A percentile compares a stretch with the other conserved stretches of the same genome.
phyloP scores from a whole-genome alignment of 2,888 invertebrate species.

The Toxonevra muliebris region DNA sequence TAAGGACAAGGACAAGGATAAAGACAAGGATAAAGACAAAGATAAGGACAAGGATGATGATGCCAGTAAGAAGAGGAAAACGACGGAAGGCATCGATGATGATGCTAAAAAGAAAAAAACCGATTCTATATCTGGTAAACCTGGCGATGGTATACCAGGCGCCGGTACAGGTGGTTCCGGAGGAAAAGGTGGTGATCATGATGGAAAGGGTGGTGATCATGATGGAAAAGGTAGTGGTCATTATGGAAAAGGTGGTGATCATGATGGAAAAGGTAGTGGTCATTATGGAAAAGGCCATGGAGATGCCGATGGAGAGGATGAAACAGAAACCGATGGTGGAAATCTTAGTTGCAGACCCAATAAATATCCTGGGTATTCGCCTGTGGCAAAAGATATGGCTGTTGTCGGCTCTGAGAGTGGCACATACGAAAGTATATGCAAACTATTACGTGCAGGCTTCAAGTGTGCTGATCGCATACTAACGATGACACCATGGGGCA shows the following conservation, averaged over 20 bases:
- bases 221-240: background rate
- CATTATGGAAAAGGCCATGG: background rate
- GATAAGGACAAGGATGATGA: slow-evolving; percentile 17
- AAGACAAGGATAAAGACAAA: slow-evolving; percentile 26
- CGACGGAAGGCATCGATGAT: slow-evolving; percentile 12
- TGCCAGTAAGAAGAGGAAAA: slow-evolving; percentile 11
- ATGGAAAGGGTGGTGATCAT: background rate
- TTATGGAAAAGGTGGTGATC: background rate
- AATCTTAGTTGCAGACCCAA: slow-evolving; percentile 43
- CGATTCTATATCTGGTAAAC: background rate
- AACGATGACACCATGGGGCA: slow-evolving; percentile 62
- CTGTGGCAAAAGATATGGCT: slow-evolving; percentile 50
- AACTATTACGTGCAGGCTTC: slow-evolving; percentile 53
- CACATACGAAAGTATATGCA: slow-evolving; percentile 55
- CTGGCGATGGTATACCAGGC: background rate
- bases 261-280: slow-evolving; percentile 7
- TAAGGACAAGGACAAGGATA: slow-evolving; percentile 20
- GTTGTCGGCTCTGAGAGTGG: slow-evolving; percentile 62
- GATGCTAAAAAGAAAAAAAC: background rate
- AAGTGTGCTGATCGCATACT: slow-evolving; percentile 58
- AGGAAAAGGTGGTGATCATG: background rate
- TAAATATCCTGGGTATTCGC: slow-evolving; percentile 54
- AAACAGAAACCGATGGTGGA: slow-evolving; percentile 10
- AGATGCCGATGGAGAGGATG: background rate
- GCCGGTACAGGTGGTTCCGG: background rate